Conservation (phyloP, 2,888 invertebrate genomes). For the Macropis europaea region DNA sequence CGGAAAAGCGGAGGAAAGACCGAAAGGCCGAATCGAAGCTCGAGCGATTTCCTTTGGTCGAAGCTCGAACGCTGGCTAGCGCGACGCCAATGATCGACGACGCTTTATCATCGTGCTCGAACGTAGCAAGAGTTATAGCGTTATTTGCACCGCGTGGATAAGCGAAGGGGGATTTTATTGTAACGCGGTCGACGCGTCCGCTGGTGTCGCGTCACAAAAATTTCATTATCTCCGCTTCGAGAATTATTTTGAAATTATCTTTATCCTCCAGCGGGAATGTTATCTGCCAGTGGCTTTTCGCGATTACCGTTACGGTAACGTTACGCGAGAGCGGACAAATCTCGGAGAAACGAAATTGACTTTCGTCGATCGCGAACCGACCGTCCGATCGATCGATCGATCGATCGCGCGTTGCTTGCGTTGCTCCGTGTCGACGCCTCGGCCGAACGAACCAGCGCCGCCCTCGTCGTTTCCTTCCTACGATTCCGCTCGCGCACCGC, state of each 20-base stretch:
- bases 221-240: not conserved
- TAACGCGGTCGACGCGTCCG: not conserved
- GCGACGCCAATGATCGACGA: constrained; percentile 34
- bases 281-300: not conserved
- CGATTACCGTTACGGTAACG: not conserved
- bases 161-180: not conserved
- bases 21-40: not conserved
- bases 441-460: constrained; percentile 36
- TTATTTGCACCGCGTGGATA: constrained; percentile 5
- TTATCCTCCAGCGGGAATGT: not conserved
- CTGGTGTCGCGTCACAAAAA: constrained; percentile 7
- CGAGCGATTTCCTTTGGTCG: not conserved
- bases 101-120: constrained; percentile 5
- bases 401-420: not conserved
- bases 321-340: not conserved
- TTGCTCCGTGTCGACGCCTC: constrained; percentile 7
- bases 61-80: not conserved
- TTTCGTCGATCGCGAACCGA: constrained; percentile 7
- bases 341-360: not conserved
- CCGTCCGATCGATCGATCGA: not conserved
- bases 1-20: constrained; percentile 33
- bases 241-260: not conserved
- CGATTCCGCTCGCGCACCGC: constrained; percentile 28
- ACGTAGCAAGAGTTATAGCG: not conserved
- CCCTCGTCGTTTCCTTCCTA: constrained; percentile 49